Conservation (phyloP, 2,797 vertebrate species). For the Manis javanica region DNA sequence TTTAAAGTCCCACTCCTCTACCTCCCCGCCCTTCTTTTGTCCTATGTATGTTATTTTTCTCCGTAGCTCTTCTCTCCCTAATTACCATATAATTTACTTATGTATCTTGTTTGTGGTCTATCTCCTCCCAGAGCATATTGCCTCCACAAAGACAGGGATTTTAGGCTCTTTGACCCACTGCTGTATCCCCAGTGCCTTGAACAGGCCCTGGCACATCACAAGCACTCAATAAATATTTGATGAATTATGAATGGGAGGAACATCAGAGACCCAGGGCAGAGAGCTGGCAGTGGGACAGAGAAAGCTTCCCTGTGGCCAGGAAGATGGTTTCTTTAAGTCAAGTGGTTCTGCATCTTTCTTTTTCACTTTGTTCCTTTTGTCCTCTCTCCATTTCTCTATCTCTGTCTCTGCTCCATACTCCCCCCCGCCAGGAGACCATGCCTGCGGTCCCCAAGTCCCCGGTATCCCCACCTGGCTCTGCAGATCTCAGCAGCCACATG, state of each 20-base stretch:
- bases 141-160: background rate
- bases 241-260: background rate
- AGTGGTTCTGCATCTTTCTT: background rate
- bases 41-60: background rate
- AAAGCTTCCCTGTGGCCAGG: background rate
- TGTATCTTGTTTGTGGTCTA: background rate
- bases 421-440: background rate
- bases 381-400: background rate
- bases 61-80: background rate
- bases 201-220: background rate
- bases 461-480: slow-evolving; percentile 67
- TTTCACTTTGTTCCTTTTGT: background rate
- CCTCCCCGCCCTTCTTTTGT: too few relatives aligned
- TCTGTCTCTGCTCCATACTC: background rate
- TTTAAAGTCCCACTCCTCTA: background rate
- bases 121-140: background rate
- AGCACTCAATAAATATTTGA: background rate
- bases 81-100: background rate
- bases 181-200: background rate
- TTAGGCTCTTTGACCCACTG: background rate
- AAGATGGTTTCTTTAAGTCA: background rate
- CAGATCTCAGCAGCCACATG: slow-evolving; percentile 91
- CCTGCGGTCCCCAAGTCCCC: background rate
- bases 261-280: background rate
- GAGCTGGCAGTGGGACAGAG: background rate